Base-by-base conservation (phyloP, 2,113 vertebrate genomes). In the Brachionichthys hirsutus region DNA sequence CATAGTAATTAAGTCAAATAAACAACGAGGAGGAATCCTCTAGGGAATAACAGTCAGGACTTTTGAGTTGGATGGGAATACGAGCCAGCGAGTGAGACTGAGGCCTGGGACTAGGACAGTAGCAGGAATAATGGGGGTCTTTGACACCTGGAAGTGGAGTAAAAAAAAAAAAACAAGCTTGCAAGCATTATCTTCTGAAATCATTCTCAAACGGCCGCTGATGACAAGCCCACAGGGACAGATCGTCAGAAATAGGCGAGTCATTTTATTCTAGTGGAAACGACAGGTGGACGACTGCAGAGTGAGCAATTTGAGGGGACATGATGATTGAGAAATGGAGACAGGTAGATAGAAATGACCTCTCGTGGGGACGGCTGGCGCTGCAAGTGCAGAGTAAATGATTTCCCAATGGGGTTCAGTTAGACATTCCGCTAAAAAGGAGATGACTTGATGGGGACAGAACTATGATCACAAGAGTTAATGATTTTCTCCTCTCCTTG, bases 1-100 rank as follows among this genome's bases (percentile, higher is more conserved):
- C 81, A 75, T 85, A 68, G 85, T 83, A 89, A 92, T 91, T 89
- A 89, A 89, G 81, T 85, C 75, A 85, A 87, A 87, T 87, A 85
- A 90, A 90, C 79, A 76, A 79, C 50, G 54, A 67, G 78, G 73
- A 87, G 74, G 73, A 82, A 81, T 77, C 75, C 89, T 90, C 73
- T 64, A 46, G 67, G 75, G 86, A 80, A 62, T 47, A 54, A 78
- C 71, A 60, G 65, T 82, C 64, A 70, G 79, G 58, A 35, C 75
- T 73, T 67, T 62, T 40, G 54, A 61, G 71, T 54, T 34, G 20
- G 57, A 74, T 50, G 41, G 62, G 70, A 73, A 64, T 72, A 72
- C 52, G 35, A 77, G 59, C 24, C 38, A 20, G 42, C 71, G 34
- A 41, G 30, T 46, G 8, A 44, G 55, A 51, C 42, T 6, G 38